A percentile compares a stretch with the other conserved stretches of the same genome.
Evolutionary conservation across 2,113 vertebrate genomes (phyloP).

Genomic region (Desmodus rotundus): DNA sequence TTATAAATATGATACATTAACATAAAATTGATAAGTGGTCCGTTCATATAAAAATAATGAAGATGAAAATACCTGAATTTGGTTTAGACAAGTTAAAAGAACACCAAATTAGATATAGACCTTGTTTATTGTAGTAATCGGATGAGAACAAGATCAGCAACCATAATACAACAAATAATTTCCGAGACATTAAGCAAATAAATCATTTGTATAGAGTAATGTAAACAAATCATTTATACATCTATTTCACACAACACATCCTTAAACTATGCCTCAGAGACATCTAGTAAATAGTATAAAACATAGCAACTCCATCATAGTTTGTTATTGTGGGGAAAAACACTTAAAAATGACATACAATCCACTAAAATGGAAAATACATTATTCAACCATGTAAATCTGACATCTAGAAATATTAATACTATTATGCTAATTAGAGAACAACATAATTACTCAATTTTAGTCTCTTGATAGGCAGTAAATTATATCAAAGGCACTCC

Average conservation of each 20-base stretch:
- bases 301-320: constrained; percentile 65
- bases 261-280: constrained; percentile 71
- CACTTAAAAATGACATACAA: constrained; percentile 48
- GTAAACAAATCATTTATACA: constrained; percentile 75
- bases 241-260: constrained; percentile 63
- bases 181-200: constrained; percentile 79
- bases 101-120: constrained; percentile 64
- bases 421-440: constrained; percentile 48
- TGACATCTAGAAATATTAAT: constrained; percentile 47
- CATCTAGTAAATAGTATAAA: constrained; percentile 52
- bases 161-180: constrained; percentile 77
- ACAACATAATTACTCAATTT: constrained; percentile 31
- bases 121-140: constrained; percentile 66
- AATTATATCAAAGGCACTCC: background rate
- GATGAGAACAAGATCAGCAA: constrained; percentile 61
- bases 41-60: constrained; percentile 44
- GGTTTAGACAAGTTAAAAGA: constrained; percentile 61
- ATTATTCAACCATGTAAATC: constrained; percentile 27
- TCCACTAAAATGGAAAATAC: constrained; percentile 37
- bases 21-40: constrained; percentile 36
- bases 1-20: background rate
- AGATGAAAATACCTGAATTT: constrained; percentile 56
- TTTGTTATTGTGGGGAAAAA: constrained; percentile 49
- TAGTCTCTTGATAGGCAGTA: background rate
- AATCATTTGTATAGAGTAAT: constrained; percentile 77